Percentiles rank a stretch among this genome's conserved stretches.
These are phyloP conservation scores for Mya arenaria DNA, from an alignment of 1,140 invertebrate genomes.

Conservation along the genomic window DNA sequence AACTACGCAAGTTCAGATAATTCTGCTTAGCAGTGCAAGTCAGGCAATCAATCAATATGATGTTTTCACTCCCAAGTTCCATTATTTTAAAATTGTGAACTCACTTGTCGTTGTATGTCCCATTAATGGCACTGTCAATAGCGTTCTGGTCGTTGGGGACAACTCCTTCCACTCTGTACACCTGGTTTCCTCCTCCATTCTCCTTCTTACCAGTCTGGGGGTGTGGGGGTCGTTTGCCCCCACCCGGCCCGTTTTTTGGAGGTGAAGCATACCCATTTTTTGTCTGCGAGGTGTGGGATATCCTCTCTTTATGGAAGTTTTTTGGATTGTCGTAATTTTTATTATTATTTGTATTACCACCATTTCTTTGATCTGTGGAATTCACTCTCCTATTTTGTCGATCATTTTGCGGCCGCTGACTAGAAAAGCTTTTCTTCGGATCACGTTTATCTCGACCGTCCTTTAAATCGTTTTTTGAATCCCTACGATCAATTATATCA, in stretches of 20 bases:
- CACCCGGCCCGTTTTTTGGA: conserved; percentile 77
- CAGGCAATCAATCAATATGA: too few relatives aligned
- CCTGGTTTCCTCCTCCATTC: conserved; percentile 79
- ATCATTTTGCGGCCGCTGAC: conserved; percentile 79
- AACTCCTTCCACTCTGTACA: conserved; percentile 85
- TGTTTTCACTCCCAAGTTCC: too few relatives aligned
- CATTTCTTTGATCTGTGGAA: conserved; percentile 28
- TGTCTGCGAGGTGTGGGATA: conserved; percentile 55
- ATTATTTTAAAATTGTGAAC: too few relatives aligned
- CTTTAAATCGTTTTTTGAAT: conserved; percentile 75
- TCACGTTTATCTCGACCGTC: conserved; percentile 74
- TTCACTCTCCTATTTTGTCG: conserved; percentile 71
- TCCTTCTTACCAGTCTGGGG: conserved; percentile 64
- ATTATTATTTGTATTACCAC: conserved; percentile 46
- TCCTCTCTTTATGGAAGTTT: conserved; percentile 58
- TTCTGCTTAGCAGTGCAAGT: too few relatives aligned
- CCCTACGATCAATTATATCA: conserved; percentile 80
- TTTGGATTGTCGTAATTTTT: conserved; percentile 63
- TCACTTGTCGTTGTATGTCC: conserved; percentile 77
- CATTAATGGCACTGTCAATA: conserved; percentile 84
- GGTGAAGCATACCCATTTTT: conserved; percentile 54
- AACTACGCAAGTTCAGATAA: too few relatives aligned
- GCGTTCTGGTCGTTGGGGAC: conserved; percentile 84
- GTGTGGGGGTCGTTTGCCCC: conserved; percentile 71
- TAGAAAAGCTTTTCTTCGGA: conserved; percentile 80